Percentiles rank a stretch among this genome's conserved stretches.
Conservation (phyloP, 2,888 invertebrate species). For the Sipha maydis region DNA sequence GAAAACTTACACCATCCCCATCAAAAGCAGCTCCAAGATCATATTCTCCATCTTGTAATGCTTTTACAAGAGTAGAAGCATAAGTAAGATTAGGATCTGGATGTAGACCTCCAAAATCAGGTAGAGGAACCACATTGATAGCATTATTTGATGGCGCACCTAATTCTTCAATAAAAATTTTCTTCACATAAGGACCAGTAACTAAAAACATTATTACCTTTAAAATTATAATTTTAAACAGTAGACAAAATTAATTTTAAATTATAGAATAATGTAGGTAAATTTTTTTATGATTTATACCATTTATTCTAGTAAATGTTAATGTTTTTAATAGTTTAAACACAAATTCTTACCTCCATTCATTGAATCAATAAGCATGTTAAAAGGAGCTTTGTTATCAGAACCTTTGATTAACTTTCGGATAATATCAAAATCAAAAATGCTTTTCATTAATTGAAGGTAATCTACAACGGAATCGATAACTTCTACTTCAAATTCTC, state of each 20-base stretch:
- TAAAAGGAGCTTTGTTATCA: constrained; percentile 76
- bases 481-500: constrained; percentile 83
- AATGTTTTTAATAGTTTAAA: not conserved
- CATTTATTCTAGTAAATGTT: not conserved
- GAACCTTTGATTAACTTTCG: constrained; percentile 78
- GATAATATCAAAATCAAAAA: constrained; percentile 92
- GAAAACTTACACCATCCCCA: constrained; percentile 84
- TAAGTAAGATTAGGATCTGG: constrained; percentile 97
- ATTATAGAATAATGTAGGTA: not conserved
- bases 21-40: constrained; percentile 97
- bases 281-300: not conserved
- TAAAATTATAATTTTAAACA: constrained; percentile 37
- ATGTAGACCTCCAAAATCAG: constrained; percentile 95
- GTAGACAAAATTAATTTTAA: not conserved
- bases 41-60: constrained; percentile 72
- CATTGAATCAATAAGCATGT: constrained; percentile 92
- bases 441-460: constrained; percentile 89
- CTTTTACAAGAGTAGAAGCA: constrained; percentile 79
- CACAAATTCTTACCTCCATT: constrained; percentile 79
- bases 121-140: constrained; percentile 82
- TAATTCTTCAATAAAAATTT: constrained; percentile 87
- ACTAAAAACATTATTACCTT: constrained; percentile 72
- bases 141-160: constrained; percentile 79
- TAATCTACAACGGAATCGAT: constrained; percentile 93
- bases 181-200: constrained; percentile 93